Conservation (phyloP, 2,113 vertebrate genomes). For the Emydocephalus ijimae region DNA sequence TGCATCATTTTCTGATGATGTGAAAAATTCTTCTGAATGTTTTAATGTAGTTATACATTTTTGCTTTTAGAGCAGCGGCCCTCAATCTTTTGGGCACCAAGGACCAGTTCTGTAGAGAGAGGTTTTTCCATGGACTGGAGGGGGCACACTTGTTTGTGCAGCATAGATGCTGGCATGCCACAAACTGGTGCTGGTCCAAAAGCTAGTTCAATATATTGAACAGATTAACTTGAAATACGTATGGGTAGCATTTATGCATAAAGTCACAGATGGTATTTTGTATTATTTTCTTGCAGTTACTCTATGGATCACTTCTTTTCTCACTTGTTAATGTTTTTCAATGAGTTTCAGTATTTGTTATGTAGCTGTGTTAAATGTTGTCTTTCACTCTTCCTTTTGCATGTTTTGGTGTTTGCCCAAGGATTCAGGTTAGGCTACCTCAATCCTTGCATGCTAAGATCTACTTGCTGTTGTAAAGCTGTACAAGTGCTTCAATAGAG, state of each 20-base stretch:
- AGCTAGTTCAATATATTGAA: not conserved
- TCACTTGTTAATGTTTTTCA: constrained; percentile 15
- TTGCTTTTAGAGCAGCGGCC: not conserved
- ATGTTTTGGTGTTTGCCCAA: constrained; percentile 16
- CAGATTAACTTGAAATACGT: not conserved
- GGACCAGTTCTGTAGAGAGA: too few species aligned
- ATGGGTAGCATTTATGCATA: not conserved
- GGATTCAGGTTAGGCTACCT: constrained; percentile 42
- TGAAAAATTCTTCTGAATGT: not conserved
- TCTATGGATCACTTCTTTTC: not conserved
- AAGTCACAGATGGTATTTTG: constrained; percentile 11
- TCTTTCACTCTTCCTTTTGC: constrained; percentile 10
- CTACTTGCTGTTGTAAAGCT: constrained; percentile 19
- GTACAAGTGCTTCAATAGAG: not conserved
- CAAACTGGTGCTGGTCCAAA: not conserved
- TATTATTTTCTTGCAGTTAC: not conserved
- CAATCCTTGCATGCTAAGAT: not conserved
- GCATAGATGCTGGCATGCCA: not conserved
- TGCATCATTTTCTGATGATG: not conserved
- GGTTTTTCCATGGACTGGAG: too few species aligned
- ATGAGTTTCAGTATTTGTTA: not conserved
- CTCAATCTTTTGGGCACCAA: not conserved
- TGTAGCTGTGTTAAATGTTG: not conserved
- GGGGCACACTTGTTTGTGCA: not conserved
- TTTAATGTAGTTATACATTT: not conserved